Evolutionary conservation across 2,113 vertebrate species (phyloP).

Genomic region (Uropsilus gracilis): DNA sequence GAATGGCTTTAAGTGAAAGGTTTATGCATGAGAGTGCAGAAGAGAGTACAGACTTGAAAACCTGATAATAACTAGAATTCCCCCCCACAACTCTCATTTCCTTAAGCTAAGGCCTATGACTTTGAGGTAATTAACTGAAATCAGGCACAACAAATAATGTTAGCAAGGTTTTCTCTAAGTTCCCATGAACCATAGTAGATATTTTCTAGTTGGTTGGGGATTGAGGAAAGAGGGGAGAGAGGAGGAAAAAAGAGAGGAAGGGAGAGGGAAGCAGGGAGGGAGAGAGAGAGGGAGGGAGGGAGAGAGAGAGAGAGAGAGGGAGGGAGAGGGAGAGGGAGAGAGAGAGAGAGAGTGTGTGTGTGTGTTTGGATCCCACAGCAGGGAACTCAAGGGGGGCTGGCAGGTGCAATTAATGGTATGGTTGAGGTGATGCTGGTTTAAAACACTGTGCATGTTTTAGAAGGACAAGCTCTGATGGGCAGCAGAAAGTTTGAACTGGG

Average conservation of each 20-base stretch:
- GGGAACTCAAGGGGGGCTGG: background rate
- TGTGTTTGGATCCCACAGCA: background rate
- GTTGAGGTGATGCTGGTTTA: too few relatives aligned
- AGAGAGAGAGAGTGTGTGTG: background rate
- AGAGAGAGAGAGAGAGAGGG: too few relatives aligned
- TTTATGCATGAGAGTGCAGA: background rate
- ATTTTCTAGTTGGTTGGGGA: background rate
- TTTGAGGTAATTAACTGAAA: background rate
- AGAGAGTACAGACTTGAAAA: background rate
- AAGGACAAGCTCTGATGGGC: too few relatives aligned
- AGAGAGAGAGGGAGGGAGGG: too few relatives aligned
- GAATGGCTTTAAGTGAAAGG: background rate
- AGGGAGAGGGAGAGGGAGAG: background rate
- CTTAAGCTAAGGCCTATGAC: background rate
- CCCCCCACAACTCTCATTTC: background rate
- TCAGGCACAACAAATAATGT: background rate
- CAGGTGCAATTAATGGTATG: background rate
- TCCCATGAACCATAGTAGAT: too few relatives aligned
- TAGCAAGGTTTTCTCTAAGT: too few relatives aligned
- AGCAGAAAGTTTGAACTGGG: too few relatives aligned
- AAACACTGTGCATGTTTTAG: too few relatives aligned
- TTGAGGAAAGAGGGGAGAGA: too few relatives aligned
- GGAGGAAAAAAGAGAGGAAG: too few relatives aligned
- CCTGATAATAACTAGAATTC: slow-evolving; percentile 28
- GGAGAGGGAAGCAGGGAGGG: too few relatives aligned